phyloP scores from a whole-genome alignment of 2,113 vertebrate genomes.

The Dromaius novaehollandiae region DNA sequence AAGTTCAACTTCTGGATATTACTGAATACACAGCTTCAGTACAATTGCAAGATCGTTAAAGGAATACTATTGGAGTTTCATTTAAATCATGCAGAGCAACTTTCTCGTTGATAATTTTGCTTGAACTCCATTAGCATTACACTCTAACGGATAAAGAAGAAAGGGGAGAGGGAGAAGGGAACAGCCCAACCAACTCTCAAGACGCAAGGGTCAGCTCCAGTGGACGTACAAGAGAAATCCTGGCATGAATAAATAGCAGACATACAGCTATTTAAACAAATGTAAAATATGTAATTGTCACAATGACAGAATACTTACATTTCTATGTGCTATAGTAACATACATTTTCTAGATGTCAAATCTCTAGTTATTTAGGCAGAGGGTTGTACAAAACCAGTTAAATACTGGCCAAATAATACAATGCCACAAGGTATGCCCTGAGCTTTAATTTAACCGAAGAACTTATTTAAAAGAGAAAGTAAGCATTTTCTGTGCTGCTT shows the following conservation, averaged over 20 bases:
- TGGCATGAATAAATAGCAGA: slow-evolving; percentile 6
- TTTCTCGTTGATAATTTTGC: background rate
- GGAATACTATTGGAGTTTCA: background rate
- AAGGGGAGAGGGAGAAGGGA: background rate
- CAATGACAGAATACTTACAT: background rate
- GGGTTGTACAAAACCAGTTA: background rate
- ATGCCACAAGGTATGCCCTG: background rate
- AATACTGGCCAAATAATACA: background rate
- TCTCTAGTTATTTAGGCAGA: background rate
- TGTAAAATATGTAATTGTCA: background rate
- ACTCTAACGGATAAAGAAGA: background rate
- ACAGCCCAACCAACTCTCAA: background rate
- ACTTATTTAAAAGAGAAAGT: background rate
- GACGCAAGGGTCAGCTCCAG: background rate
- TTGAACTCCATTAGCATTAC: background rate
- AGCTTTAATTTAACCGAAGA: background rate
- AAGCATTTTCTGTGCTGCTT: background rate
- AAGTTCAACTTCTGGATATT: background rate
- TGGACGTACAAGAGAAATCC: background rate
- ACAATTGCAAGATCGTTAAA: background rate
- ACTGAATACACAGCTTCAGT: background rate
- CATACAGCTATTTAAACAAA: background rate
- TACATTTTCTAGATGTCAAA: background rate
- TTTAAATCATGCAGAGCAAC: background rate
- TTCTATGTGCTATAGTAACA: background rate